Conservation (phyloP, 2,888 invertebrate species). For the Agriopis marginaria region DNA sequence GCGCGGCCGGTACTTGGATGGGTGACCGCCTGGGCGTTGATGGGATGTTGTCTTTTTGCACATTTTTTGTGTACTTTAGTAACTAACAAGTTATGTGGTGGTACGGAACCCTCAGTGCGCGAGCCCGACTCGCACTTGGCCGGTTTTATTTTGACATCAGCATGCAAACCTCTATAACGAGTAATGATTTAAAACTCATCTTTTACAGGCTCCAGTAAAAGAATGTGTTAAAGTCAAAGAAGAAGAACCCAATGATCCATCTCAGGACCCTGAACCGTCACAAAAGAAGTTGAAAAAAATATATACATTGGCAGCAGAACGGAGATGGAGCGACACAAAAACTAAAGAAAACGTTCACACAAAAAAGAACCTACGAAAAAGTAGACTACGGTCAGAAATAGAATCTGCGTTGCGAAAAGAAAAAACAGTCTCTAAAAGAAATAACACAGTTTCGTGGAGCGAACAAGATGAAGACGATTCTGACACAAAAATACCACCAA, state of each 20-base stretch:
- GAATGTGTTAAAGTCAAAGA: conserved; percentile 6
- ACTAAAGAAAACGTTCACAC: neutral
- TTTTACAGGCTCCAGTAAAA: neutral
- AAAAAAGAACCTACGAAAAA: conserved; percentile 3
- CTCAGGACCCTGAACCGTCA: neutral
- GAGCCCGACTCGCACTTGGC: no score
- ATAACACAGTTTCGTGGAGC: conserved; percentile 3
- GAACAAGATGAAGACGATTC: conserved; percentile 9
- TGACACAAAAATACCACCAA: neutral
- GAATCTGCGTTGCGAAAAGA: conserved; percentile 8
- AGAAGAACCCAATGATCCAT: neutral
- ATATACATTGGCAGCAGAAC: neutral
- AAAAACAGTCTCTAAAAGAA: neutral
- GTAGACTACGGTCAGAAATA: conserved; percentile 1
- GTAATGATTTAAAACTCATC: neutral
- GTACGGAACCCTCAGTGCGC: no score
- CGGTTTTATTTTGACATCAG: no score
- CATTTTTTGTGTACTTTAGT: no score
- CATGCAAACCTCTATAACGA: no score
- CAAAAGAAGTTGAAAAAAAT: neutral
- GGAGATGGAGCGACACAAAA: neutral
- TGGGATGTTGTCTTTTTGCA: no score
- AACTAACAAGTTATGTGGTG: no score
- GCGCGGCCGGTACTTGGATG: no score
- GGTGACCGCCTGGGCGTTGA: no score